Conservation (phyloP, 2,113 vertebrate genomes). For the Campylorhamphus procurvoides region DNA sequence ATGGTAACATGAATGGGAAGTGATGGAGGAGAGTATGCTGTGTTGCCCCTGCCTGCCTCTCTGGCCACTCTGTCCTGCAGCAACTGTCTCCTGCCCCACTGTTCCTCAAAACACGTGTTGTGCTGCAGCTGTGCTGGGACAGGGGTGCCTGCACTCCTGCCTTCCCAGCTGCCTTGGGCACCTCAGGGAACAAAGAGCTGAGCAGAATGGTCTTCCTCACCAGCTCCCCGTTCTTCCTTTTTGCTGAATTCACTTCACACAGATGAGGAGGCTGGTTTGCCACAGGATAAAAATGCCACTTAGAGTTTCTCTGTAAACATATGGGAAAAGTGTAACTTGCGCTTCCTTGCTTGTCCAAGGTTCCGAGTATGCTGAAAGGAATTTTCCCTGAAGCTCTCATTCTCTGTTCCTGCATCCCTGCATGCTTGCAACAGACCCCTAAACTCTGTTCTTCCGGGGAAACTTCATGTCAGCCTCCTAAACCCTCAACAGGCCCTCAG, state of each 20-base stretch:
- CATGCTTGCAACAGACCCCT: background rate
- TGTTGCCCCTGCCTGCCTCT: accelerated
- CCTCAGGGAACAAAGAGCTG: background rate
- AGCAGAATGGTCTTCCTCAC: background rate
- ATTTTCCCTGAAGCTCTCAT: background rate
- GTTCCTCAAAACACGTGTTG: accelerated
- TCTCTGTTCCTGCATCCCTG: background rate
- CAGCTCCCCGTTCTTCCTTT: background rate
- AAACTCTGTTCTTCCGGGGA: background rate
- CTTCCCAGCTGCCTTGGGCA: background rate
- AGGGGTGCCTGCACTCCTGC: accelerated
- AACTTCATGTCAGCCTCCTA: background rate
- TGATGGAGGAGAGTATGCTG: accelerated
- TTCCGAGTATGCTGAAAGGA: background rate
- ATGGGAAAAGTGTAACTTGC: background rate
- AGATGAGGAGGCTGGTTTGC: background rate
- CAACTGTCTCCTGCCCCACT: background rate
- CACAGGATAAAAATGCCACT: background rate
- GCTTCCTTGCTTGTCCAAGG: background rate
- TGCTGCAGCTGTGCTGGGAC: no score
- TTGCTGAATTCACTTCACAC: background rate
- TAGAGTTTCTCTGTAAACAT: background rate
- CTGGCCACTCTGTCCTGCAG: accelerated
- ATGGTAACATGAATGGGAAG: background rate
- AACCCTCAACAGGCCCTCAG: background rate